A percentile compares a stretch with the other conserved stretches of the same genome.
Conservation (phyloP, 2,113 vertebrate genomes). For the Muntiacus muntjak region DNA sequence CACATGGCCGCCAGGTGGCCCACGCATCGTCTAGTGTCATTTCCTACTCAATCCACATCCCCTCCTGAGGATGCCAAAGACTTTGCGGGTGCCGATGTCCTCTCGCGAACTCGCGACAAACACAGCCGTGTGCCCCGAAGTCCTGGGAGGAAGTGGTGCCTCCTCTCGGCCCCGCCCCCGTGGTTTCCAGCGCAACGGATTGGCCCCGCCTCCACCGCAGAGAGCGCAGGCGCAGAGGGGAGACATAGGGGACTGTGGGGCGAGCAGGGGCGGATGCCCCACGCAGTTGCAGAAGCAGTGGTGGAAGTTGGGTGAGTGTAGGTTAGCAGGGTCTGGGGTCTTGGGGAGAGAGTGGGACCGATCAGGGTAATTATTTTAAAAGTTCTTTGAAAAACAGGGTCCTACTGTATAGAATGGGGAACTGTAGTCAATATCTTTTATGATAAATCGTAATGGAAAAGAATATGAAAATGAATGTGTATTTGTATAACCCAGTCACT, state of each 20-base stretch:
- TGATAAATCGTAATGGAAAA: not conserved
- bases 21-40: not conserved
- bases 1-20: not conserved
- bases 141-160: not conserved
- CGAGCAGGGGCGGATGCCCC: accelerated
- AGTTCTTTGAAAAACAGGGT: not conserved
- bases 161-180: not conserved
- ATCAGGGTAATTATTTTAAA: accelerated
- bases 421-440: not conserved
- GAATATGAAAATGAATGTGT: not conserved
- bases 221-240: not conserved
- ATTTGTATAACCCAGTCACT: not conserved
- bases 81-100: accelerated
- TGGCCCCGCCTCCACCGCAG: not conserved
- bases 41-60: not conserved
- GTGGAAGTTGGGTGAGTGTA: accelerated
- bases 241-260: not conserved
- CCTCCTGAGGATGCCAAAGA: not conserved
- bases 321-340: accelerated
- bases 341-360: not conserved
- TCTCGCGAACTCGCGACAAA: too few relatives aligned
- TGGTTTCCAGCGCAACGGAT: not conserved
- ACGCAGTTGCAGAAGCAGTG: not conserved
- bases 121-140: accelerated
- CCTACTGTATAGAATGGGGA: not conserved